These are phyloP conservation scores for Ariopsis seemanni DNA, from an alignment of 2,113 vertebrate genomes.

Conservation along the genomic window DNA sequence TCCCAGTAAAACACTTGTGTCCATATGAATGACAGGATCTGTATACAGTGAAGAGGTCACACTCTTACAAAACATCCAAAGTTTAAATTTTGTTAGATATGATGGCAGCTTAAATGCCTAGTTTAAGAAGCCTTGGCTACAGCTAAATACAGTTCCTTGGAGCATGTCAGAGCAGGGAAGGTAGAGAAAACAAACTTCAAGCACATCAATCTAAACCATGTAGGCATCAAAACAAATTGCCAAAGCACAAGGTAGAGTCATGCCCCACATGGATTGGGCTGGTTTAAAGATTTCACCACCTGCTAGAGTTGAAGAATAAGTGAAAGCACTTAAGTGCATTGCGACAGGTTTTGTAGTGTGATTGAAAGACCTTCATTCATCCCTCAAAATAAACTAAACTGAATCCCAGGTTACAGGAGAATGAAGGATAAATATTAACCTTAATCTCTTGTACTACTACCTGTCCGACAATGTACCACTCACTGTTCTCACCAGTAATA, in stretches of 20 bases:
- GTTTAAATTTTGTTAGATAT: constrained; percentile 14
- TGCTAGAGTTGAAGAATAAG: not conserved
- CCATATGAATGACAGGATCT: not conserved
- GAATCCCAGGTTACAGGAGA: constrained; percentile 61
- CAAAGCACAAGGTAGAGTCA: not conserved
- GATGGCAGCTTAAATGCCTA: constrained; percentile 45
- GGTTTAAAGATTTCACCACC: constrained; percentile 12
- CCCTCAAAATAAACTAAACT: constrained; percentile 50
- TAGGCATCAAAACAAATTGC: constrained; percentile 32
- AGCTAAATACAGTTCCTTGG: constrained; percentile 56
- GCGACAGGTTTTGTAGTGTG: not conserved
- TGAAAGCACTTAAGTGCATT: not conserved
- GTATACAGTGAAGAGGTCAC: not conserved
- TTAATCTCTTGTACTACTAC: constrained; percentile 56
- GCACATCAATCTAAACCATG: constrained; percentile 54
- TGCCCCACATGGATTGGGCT: not conserved
- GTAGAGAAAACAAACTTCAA: constrained; percentile 48
- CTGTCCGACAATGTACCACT: not conserved
- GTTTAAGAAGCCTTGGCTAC: constrained; percentile 64
- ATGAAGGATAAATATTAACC: constrained; percentile 65
- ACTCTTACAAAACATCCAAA: not conserved
- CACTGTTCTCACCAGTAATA: constrained; percentile 21
- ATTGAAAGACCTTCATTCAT: constrained; percentile 36
- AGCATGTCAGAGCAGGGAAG: constrained; percentile 65
- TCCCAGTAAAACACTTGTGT: no score